Percentiles rank a stretch among this genome's conserved stretches.
Evolutionary conservation across 2,888 invertebrate genomes (phyloP).

Genomic region (Acanthococcus lagerstroemiae): DNA sequence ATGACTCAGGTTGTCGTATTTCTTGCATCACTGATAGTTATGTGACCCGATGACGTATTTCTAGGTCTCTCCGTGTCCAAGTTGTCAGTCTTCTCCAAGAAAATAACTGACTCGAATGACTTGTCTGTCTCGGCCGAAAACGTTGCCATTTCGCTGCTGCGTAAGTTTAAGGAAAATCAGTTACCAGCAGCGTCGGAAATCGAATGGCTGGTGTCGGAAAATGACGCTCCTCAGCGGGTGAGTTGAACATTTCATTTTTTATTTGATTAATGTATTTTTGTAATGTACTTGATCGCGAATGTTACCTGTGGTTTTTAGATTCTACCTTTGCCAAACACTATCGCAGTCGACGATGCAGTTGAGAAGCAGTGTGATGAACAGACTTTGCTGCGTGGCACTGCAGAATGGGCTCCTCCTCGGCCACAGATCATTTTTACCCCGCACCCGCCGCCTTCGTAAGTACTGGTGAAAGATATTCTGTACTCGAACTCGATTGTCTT

Average conservation of each 20-base stretch:
- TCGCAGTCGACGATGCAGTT: slow-evolving; percentile 58
- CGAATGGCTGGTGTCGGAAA: slow-evolving; percentile 68
- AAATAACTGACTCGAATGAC: slow-evolving; percentile 42
- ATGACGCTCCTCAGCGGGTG: slow-evolving; percentile 62
- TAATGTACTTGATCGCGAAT: background rate
- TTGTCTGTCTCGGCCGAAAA: slow-evolving; percentile 54
- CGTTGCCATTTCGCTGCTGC: slow-evolving; percentile 64
- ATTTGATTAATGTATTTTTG: background rate
- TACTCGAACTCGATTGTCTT: background rate
- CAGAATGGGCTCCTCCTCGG: slow-evolving; percentile 75
- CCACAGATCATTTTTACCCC: slow-evolving; percentile 72
- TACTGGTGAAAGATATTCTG: too few species aligned
- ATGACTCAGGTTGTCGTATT: too few species aligned
- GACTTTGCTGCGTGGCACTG: slow-evolving; percentile 57
- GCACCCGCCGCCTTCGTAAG: slow-evolving; percentile 58
- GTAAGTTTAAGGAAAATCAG: slow-evolving; percentile 62
- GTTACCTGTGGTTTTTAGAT: slow-evolving; percentile 43
- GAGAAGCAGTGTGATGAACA: slow-evolving; percentile 44
- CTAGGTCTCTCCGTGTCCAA: slow-evolving; percentile 50
- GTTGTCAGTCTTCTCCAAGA: slow-evolving; percentile 49
- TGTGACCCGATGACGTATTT: too few species aligned
- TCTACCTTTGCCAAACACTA: slow-evolving; percentile 62
- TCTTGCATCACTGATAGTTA: too few species aligned
- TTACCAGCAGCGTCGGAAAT: slow-evolving; percentile 67
- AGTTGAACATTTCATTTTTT: slow-evolving; percentile 16